Percentiles rank a stretch among this genome's conserved stretches.
These are phyloP conservation scores for Leptarthrus brevirostris DNA, from an alignment of 2,888 invertebrate genomes.

Conservation along the genomic window DNA sequence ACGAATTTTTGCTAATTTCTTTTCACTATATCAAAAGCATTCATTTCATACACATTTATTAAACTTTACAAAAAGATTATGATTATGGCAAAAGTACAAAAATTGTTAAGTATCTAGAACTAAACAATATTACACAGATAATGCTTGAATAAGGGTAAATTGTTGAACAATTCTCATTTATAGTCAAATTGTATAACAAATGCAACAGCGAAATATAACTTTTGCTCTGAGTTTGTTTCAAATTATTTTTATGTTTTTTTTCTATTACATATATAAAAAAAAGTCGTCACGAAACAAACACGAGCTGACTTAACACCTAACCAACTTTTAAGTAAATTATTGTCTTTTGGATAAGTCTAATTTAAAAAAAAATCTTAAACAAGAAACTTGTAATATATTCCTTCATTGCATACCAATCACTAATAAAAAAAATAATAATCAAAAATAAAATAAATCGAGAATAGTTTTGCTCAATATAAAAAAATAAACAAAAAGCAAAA, in stretches of 20 bases:
- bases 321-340: background rate
- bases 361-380: background rate
- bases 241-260: background rate
- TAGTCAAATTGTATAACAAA: conserved; percentile 26
- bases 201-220: conserved; percentile 13
- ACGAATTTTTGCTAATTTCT: no score
- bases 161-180: background rate
- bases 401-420: no score
- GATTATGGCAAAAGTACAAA: conserved; percentile 47
- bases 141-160: conserved; percentile 1
- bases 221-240: conserved; percentile 1
- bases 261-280: no score
- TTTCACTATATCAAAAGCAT: no score
- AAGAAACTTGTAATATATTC: background rate
- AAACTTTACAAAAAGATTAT: conserved; percentile 42
- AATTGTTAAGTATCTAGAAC: conserved; percentile 39
- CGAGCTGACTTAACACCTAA: background rate
- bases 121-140: conserved; percentile 37
- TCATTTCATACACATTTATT: conserved; percentile 23
- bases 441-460: no score
- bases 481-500: conserved; percentile 16
- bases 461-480: no score
- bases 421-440: background rate
- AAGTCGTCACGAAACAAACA: background rate
- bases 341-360: background rate